Evolutionary conservation across 2,797 vertebrate species (phyloP).

Genomic region (Falco concolor): DNA sequence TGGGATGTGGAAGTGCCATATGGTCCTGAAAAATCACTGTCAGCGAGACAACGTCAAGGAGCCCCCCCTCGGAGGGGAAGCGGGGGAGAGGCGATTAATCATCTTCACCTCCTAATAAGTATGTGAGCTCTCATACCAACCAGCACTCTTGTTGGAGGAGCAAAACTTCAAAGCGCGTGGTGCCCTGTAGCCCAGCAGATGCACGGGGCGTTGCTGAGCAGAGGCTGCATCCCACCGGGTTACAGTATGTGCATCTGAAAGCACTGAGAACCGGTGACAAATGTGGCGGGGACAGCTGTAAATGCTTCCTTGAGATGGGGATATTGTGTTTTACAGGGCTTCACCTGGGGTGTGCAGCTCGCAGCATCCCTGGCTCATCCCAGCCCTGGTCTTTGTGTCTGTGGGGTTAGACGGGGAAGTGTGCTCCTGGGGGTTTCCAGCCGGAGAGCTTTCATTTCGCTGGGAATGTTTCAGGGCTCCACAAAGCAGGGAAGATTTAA

Average conservation of each 20-base stretch:
- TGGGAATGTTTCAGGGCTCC: neutral
- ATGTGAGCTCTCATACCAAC: slow-evolving; percentile 30
- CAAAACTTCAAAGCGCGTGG: slow-evolving; percentile 53
- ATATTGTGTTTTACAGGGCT: neutral
- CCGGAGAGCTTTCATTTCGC: neutral
- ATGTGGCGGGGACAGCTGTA: neutral
- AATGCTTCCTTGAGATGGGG: neutral
- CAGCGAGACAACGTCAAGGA: neutral
- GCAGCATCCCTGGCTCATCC: neutral
- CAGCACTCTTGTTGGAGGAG: neutral
- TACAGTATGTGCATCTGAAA: neutral
- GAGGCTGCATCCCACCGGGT: neutral
- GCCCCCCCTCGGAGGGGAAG: neutral
- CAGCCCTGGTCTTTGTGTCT: neutral
- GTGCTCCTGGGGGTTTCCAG: neutral
- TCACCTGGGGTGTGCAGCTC: neutral
- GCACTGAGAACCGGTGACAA: neutral
- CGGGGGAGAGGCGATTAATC: slow-evolving; percentile 60
- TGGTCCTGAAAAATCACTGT: slow-evolving; percentile 62
- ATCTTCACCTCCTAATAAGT: slow-evolving; percentile 28
- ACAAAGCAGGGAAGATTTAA: neutral
- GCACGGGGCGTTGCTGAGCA: neutral
- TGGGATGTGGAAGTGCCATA: slow-evolving; percentile 53
- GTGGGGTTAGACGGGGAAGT: neutral
- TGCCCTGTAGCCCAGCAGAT: slow-evolving; percentile 8